Conservation (phyloP, 2,113 vertebrate species). For the Pycnonotus jocosus region DNA sequence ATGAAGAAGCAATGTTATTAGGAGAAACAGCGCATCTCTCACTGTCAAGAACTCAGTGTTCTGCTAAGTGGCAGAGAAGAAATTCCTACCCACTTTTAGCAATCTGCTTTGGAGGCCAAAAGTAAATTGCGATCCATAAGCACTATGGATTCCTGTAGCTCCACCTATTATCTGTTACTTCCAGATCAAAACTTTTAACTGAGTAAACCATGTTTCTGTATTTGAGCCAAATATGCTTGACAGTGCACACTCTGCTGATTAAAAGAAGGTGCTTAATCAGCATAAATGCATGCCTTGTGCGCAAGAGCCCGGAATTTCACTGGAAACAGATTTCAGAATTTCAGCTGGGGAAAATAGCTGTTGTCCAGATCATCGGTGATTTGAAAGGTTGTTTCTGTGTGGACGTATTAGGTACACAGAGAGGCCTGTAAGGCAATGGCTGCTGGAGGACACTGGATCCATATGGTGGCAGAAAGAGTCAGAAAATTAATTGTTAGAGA, state of each 20-base stretch:
- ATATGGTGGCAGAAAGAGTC: fast-evolving
- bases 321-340: neutral
- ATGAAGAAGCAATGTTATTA: neutral
- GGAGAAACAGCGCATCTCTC: neutral
- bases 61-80: neutral
- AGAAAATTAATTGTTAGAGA: neutral
- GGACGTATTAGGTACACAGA: neutral
- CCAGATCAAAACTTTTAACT: constrained; percentile 1
- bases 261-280: neutral
- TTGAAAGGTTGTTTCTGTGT: neutral
- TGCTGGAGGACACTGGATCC: neutral
- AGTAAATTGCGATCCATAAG: neutral
- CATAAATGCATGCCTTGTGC: neutral
- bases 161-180: neutral
- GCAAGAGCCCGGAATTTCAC: neutral
- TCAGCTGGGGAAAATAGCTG: neutral
- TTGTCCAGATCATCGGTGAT: neutral
- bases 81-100: neutral
- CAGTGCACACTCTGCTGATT: neutral
- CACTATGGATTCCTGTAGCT: neutral
- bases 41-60: neutral
- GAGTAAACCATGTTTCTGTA: neutral
- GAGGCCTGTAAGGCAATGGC: neutral
- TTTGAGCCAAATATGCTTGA: neutral
- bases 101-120: neutral